These are phyloP conservation scores for Ceratosolen solmsi DNA, from an alignment of 1,140 invertebrate genomes.

Conservation along the genomic window DNA sequence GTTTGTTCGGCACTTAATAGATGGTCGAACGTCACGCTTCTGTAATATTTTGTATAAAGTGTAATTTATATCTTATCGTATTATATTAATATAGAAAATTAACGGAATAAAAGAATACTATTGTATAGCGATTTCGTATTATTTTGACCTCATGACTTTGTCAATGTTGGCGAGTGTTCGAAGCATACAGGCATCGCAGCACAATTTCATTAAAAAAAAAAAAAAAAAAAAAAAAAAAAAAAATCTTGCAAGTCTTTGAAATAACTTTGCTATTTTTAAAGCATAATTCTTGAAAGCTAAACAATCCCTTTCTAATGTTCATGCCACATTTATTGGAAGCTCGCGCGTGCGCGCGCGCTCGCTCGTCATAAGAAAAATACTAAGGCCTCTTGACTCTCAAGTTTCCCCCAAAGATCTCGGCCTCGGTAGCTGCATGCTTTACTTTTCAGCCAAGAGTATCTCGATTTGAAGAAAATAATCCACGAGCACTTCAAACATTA, in stretches of 20 bases:
- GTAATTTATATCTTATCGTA: constrained; percentile 28
- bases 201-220: too few species aligned
- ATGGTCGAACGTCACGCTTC: constrained; percentile 10
- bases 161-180: background rate
- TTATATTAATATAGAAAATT: constrained; percentile 18
- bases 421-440: constrained; percentile 16
- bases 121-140: background rate
- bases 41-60: constrained; percentile 64
- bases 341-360: too few species aligned
- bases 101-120: constrained; percentile 1
- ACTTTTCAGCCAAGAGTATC: background rate
- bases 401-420: constrained; percentile 22
- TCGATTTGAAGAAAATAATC: constrained; percentile 20
- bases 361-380: constrained; percentile 20
- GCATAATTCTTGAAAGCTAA: background rate
- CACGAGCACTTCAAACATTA: background rate
- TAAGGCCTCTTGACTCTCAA: constrained; percentile 21
- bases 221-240: too few species aligned
- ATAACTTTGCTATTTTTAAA: background rate
- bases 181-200: too few species aligned
- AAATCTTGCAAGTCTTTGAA: too few species aligned
- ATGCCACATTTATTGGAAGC: constrained; percentile 16
- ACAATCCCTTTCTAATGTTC: constrained; percentile 6
- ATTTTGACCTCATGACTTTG: background rate
- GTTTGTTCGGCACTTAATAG: background rate